Evolutionary conservation across 2,797 vertebrate species (phyloP).

Genomic region (Leptoclinus maculatus): DNA sequence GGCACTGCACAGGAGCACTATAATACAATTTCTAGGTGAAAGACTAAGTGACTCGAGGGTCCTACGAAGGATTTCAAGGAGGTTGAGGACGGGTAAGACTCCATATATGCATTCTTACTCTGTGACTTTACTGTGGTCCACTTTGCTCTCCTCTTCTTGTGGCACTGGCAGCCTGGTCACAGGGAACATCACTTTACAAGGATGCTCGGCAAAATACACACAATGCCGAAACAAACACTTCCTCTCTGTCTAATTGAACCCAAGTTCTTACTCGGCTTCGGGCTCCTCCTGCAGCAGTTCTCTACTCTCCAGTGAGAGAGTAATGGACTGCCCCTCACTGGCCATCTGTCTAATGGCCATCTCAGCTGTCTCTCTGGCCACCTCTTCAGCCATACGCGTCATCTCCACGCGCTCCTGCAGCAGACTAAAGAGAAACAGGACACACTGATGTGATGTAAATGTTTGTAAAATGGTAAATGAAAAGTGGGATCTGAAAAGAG

Average conservation of each 20-base stretch:
- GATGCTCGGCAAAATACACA: neutral
- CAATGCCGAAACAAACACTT: neutral
- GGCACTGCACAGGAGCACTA: neutral
- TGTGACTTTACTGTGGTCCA: constrained; percentile 39
- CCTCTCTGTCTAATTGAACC: neutral
- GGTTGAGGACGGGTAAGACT: neutral
- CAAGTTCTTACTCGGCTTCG: constrained; percentile 62
- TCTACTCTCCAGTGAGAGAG: constrained; percentile 76
- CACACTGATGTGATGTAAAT: neutral
- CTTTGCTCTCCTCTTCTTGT: constrained; percentile 67
- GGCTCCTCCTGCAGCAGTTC: constrained; percentile 69
- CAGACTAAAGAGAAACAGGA: constrained; percentile 62
- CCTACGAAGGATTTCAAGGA: neutral
- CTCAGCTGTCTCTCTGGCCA: constrained; percentile 82
- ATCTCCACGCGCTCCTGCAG: constrained; percentile 78
- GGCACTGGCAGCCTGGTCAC: constrained; percentile 59
- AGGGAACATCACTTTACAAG: constrained; percentile 15
- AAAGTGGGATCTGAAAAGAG: neutral
- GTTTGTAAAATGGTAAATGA: neutral
- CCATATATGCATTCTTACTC: constrained; percentile 64
- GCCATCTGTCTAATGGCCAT: constrained; percentile 81
- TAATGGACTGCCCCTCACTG: constrained; percentile 72
- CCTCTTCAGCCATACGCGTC: constrained; percentile 80
- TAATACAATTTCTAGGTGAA: neutral
- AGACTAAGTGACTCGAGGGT: neutral